Percentiles rank a stretch among this genome's conserved stretches.
phyloP scores from a whole-genome alignment of 2,113 vertebrate genomes.

The Vidua chalybeata region DNA sequence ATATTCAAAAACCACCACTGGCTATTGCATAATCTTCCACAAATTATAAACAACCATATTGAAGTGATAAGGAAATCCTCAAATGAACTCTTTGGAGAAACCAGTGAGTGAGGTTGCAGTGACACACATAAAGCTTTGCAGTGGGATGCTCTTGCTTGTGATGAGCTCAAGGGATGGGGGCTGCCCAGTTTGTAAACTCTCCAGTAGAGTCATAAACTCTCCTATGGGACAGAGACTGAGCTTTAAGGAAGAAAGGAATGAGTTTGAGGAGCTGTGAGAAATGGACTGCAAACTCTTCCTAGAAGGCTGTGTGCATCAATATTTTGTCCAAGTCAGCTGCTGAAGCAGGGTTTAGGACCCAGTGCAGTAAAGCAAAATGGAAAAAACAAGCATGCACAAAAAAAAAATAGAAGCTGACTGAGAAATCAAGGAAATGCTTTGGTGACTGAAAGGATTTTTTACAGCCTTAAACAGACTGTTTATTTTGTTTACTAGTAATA shows the following conservation, averaged over 20 bases:
- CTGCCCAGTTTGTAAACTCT: background rate
- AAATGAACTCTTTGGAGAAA: background rate
- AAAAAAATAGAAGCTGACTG: background rate
- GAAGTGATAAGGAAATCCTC: background rate
- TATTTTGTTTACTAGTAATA: background rate
- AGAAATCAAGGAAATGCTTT: background rate
- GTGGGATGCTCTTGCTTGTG: background rate
- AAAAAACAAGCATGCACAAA: fast-evolving
- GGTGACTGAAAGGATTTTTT: background rate
- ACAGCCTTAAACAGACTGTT: background rate
- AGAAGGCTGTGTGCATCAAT: background rate
- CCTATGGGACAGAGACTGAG: background rate
- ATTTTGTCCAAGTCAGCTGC: background rate
- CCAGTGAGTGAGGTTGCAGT: background rate
- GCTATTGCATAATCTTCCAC: background rate
- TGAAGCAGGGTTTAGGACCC: background rate
- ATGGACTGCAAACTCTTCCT: background rate
- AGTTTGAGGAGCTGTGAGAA: background rate
- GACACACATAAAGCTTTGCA: background rate
- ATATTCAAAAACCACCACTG: fast-evolving
- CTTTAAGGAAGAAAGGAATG: background rate
- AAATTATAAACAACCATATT: background rate
- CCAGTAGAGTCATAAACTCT: background rate
- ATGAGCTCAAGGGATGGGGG: background rate
- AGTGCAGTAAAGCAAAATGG: background rate